Percentiles rank a stretch among this genome's conserved stretches.
These are phyloP conservation scores for Ptychadena robeensis DNA, from an alignment of 2,797 vertebrate species.

Conservation along the genomic window DNA sequence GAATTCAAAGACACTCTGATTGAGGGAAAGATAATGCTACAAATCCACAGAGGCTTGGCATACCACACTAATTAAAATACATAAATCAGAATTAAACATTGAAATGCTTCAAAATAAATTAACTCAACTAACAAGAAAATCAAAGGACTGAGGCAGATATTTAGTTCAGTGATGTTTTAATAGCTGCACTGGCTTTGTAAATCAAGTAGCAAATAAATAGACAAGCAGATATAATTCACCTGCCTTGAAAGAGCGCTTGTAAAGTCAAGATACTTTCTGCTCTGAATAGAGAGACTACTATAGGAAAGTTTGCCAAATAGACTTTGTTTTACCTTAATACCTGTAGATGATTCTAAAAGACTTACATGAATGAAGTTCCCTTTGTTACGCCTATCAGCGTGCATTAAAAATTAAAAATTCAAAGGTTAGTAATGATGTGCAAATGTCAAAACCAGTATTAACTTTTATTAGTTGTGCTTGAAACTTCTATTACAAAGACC, in stretches of 20 bases:
- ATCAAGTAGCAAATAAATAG: slow-evolving; percentile 16
- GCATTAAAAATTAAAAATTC: too few relatives aligned
- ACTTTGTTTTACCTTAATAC: too few relatives aligned
- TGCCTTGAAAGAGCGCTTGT: not conserved
- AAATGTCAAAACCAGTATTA: too few relatives aligned
- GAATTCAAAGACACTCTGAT: slow-evolving; percentile 66
- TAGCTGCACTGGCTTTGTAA: not conserved
- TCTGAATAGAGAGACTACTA: not conserved
- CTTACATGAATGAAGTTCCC: too few relatives aligned
- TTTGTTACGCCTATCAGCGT: too few relatives aligned
- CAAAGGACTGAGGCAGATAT: slow-evolving; percentile 3
- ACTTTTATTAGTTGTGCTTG: too few relatives aligned
- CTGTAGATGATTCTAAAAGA: too few relatives aligned
- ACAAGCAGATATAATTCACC: not conserved
- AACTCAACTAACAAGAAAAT: slow-evolving; percentile 19
- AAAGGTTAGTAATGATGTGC: too few relatives aligned
- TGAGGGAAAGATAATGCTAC: slow-evolving; percentile 62
- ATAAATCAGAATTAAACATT: slow-evolving; percentile 48
- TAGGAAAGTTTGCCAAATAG: too few relatives aligned
- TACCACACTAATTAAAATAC: slow-evolving; percentile 46
- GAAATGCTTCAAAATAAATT: slow-evolving; percentile 44
- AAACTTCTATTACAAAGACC: too few relatives aligned
- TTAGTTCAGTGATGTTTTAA: slow-evolving; percentile 12
- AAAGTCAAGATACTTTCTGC: not conserved
- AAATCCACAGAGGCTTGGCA: slow-evolving; percentile 21